phyloP scores from a whole-genome alignment of 2,797 vertebrate species.

The Gambelia wislizenii region DNA sequence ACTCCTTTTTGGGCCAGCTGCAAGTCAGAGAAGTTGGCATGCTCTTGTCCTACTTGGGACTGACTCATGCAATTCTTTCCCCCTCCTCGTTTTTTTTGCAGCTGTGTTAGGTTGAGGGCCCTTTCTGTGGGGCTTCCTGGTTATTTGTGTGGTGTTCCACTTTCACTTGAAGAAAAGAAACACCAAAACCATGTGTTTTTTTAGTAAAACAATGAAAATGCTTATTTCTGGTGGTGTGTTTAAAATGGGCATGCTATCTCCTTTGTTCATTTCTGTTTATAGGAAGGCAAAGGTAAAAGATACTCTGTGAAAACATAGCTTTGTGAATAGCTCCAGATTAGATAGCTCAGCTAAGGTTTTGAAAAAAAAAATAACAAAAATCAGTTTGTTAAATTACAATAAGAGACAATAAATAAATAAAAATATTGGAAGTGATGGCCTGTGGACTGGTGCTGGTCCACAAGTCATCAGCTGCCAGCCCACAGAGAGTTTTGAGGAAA shows the following conservation, averaged over 20 bases:
- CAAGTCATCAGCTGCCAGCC: no score
- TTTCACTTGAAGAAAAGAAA: background rate
- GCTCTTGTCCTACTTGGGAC: background rate
- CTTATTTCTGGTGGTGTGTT: background rate
- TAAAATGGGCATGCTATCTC: no score
- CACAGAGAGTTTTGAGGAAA: no score
- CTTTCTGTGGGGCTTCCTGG: background rate
- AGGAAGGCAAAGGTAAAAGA: background rate
- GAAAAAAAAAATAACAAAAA: background rate
- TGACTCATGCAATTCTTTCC: slow-evolving; percentile 8
- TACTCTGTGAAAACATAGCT: background rate
- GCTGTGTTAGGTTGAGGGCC: background rate
- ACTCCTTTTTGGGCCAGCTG: background rate
- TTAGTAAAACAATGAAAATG: background rate
- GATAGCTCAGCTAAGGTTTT: no score
- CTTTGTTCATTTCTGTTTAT: no score
- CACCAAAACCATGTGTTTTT: background rate
- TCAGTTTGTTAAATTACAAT: background rate
- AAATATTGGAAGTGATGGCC: no score
- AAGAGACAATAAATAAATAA: no score
- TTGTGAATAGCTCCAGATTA: background rate
- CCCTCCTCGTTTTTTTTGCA: background rate
- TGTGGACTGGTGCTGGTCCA: no score
- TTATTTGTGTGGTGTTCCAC: background rate
- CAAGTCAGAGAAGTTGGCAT: slow-evolving; percentile 4